phyloP scores from a whole-genome alignment of 2,888 invertebrate genomes.

The Phortica okadai region DNA sequence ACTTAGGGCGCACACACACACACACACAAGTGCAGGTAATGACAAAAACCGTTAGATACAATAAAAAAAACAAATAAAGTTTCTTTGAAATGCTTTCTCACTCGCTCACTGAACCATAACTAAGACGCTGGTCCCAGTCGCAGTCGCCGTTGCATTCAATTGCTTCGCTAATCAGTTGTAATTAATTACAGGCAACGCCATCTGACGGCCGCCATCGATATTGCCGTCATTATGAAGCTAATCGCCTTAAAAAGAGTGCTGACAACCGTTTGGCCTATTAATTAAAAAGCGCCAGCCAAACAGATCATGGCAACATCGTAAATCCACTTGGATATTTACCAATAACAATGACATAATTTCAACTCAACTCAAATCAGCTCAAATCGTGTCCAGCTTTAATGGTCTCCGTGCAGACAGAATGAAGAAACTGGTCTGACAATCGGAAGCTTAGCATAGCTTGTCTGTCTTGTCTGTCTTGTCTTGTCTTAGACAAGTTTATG shows the following conservation, averaged over 20 bases:
- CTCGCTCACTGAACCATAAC: not conserved
- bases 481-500: constrained; percentile 16
- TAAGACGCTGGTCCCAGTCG: not conserved
- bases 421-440: not conserved
- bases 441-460: not conserved
- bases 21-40: not conserved
- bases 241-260: not conserved
- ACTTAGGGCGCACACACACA: not conserved
- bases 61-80: too few species aligned
- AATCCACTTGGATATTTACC: constrained; percentile 21
- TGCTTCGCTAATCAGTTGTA: not conserved
- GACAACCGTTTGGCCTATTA: constrained; percentile 24
- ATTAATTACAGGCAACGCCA: constrained; percentile 9
- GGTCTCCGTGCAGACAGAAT: not conserved
- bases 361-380: not conserved
- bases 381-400: not conserved
- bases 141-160: not conserved
- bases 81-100: not conserved
- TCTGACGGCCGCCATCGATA: not conserved
- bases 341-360: constrained; percentile 25
- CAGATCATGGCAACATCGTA: constrained; percentile 1
- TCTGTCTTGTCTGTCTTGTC: not conserved
- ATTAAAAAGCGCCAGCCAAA: constrained; percentile 6
- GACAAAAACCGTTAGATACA: not conserved
- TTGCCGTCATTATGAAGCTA: not conserved